Percentiles rank a stretch among this genome's conserved stretches.
Conservation (phyloP, 30 jellyfish, hydroid and myxozoan species). For the Cassiopea xamachana region DNA sequence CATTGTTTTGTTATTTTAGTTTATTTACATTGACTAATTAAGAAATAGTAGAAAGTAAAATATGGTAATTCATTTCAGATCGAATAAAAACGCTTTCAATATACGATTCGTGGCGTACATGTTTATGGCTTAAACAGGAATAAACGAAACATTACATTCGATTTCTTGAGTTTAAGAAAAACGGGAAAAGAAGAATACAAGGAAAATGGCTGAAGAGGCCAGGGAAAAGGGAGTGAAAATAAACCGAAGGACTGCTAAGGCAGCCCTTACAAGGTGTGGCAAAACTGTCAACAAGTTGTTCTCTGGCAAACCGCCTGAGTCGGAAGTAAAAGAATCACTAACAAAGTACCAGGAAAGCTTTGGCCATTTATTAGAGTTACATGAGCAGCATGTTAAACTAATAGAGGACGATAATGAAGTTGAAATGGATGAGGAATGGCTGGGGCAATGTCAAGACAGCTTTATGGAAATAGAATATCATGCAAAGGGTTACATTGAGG, state of each 20-base stretch:
- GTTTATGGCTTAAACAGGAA: not conserved
- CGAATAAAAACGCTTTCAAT: not conserved
- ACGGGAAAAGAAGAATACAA: not conserved
- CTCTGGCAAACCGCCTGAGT: slow-evolving; percentile 2
- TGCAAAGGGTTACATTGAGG: slow-evolving; percentile 62
- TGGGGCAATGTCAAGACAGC: slow-evolving; percentile 61
- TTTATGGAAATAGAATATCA: slow-evolving; percentile 47
- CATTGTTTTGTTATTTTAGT: too few species aligned
- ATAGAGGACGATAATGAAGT: slow-evolving; percentile 43
- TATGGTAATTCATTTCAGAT: not conserved
- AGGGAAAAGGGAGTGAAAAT: slow-evolving; percentile 15
- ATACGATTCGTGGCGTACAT: not conserved
- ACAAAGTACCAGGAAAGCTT: slow-evolving; percentile 8
- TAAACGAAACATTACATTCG: not conserved
- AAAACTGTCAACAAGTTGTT: slow-evolving; percentile 15
- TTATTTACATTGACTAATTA: too few species aligned
- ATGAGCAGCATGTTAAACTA: slow-evolving; percentile 5
- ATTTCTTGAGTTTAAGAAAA: not conserved
- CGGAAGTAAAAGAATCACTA: slow-evolving; percentile 10
- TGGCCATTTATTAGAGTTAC: slow-evolving; percentile 1
- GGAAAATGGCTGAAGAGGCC: slow-evolving; percentile 21
- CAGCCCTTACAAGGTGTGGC: slow-evolving; percentile 16
- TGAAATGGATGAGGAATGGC: slow-evolving; percentile 64
- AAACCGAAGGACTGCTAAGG: slow-evolving; percentile 28
- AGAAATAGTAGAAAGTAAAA: too few species aligned